Conservation (phyloP, 1,140 invertebrate species). For the Tyrophagus putrescentiae region DNA sequence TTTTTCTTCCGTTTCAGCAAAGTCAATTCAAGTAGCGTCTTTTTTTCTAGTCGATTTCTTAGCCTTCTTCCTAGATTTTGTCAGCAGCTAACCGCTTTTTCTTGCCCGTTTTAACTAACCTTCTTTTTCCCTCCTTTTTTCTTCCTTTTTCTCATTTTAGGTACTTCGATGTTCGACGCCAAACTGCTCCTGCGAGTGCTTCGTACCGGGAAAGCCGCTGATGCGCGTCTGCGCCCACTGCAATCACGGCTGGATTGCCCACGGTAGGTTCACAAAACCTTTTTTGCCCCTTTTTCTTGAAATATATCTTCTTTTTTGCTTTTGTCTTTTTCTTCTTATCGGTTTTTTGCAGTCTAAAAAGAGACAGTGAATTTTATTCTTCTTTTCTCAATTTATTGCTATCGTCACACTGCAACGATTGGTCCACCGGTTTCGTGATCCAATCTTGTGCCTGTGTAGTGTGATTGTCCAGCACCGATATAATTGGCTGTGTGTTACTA, state of each 20-base stretch:
- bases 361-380: background rate
- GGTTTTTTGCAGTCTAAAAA: background rate
- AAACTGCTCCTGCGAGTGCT: conserved; percentile 54
- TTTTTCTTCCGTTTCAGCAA: background rate
- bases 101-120: background rate
- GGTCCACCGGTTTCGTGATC: background rate
- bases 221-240: conserved; percentile 55
- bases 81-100: background rate
- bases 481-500: no score
- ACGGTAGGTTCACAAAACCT: conserved; percentile 50
- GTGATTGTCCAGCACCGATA: background rate
- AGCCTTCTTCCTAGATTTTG: background rate
- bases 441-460: background rate
- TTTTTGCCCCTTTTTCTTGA: background rate
- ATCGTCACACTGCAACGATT: background rate
- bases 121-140: conserved; percentile 1
- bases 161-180: conserved; percentile 54
- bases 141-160: conserved; percentile 38
- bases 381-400: background rate
- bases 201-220: conserved; percentile 52
- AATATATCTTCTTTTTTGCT: background rate
- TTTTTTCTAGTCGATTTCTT: background rate
- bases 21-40: background rate
- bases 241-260: conserved; percentile 59
- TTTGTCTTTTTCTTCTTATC: background rate